A percentile compares a stretch with the other conserved stretches of the same genome.
Evolutionary conservation across 2,113 vertebrate species (phyloP).

Genomic region (Chloropsis cyanopogon): DNA sequence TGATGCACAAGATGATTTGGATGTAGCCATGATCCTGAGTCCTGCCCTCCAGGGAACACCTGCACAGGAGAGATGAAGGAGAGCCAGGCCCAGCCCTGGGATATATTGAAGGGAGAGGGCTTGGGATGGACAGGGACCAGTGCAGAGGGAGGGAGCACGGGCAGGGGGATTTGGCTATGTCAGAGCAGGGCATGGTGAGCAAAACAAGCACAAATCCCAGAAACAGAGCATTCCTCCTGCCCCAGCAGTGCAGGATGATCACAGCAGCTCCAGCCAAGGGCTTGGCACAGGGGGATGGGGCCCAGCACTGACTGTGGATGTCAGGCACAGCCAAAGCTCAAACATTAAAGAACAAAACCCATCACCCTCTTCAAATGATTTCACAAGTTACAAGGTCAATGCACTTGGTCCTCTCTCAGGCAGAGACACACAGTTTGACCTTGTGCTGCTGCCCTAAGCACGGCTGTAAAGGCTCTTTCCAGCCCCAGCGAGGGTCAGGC

Average conservation of each 20-base stretch:
- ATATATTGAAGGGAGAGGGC: fast-evolving
- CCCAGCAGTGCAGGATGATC: neutral
- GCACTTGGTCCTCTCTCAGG: fast-evolving
- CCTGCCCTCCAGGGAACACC: neutral
- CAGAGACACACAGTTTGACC: neutral
- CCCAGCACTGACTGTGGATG: fast-evolving
- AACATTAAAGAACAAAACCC: neutral
- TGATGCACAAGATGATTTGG: neutral
- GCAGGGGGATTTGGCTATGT: neutral
- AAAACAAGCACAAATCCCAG: neutral
- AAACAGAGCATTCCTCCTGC: neutral
- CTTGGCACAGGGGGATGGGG: neutral
- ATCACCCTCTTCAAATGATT: neutral
- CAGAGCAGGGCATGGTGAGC: neutral
- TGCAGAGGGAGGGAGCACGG: neutral
- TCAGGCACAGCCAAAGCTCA: neutral
- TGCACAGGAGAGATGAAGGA: neutral
- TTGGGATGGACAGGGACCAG: neutral
- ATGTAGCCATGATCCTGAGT: neutral
- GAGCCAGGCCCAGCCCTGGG: neutral
- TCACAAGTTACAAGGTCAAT: neutral
- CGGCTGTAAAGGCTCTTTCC: fast-evolving
- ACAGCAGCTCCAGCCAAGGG: neutral
- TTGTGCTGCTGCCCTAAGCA: neutral
- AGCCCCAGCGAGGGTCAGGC: neutral